Conservation (phyloP, 1,140 invertebrate species). For the Aricia agestis region DNA sequence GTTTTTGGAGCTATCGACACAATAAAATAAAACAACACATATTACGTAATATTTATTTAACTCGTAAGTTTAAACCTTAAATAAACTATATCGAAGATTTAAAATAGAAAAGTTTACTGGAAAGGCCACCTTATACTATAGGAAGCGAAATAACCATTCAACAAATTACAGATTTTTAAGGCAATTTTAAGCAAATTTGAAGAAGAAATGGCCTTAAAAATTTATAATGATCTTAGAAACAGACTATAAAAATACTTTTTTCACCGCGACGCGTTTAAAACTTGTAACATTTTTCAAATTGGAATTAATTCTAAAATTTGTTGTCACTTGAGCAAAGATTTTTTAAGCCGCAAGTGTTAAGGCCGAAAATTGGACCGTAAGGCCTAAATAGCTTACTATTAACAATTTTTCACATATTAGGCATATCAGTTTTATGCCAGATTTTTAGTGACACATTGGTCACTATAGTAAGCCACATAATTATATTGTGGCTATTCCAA, state of each 20-base stretch:
- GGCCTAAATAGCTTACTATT: background rate
- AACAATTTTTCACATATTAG: no score
- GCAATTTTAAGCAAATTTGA: background rate
- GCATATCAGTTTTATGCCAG: no score
- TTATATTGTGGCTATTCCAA: background rate
- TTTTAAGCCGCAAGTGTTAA: constrained; percentile 18
- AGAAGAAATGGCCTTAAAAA: no score
- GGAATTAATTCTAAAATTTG: constrained; percentile 22
- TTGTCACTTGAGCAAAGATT: constrained; percentile 41
- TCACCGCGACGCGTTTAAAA: background rate
- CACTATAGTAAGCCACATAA: no score
- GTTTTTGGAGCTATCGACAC: no score
- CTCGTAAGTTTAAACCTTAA: constrained; percentile 52
- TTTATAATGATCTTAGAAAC: background rate
- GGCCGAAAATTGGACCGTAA: constrained; percentile 3
- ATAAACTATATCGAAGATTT: constrained; percentile 67
- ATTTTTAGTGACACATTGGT: no score
- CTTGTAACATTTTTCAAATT: constrained; percentile 6
- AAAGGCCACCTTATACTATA: constrained; percentile 64
- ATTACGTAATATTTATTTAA: constrained; percentile 52
- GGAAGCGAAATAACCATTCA: constrained; percentile 10
- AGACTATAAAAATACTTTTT: constrained; percentile 2
- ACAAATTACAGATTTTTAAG: constrained; percentile 12
- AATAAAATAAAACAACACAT: constrained; percentile 39
- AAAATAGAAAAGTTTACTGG: constrained; percentile 65